These are phyloP conservation scores for Pristionchus maxplancki DNA, from an alignment of 2,888 invertebrate species.

Conservation along the genomic window DNA sequence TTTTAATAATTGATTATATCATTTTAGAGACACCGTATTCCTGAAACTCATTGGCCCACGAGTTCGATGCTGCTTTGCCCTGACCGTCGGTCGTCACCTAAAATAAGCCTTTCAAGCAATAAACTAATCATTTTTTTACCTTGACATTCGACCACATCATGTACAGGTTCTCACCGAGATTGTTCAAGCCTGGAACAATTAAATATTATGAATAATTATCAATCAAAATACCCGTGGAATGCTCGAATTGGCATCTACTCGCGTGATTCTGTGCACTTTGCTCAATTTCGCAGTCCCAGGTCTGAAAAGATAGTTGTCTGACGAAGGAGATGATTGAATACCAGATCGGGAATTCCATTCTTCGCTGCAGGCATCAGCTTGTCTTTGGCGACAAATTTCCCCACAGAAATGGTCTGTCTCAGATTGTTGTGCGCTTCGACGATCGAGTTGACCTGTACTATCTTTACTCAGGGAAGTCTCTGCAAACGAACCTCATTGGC, in stretches of 20 bases:
- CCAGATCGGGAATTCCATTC: slow-evolving; percentile 26
- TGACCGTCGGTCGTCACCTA: slow-evolving; percentile 29
- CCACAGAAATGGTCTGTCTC: not conserved
- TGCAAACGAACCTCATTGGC: not conserved
- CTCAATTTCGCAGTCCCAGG: slow-evolving; percentile 23
- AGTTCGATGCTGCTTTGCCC: slow-evolving; percentile 16
- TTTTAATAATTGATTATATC: not conserved
- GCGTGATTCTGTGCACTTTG: slow-evolving; percentile 37
- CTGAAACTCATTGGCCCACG: slow-evolving; percentile 32
- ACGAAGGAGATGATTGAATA: too few relatives aligned
- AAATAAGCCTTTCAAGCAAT: not conserved
- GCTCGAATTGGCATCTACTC: slow-evolving; percentile 45
- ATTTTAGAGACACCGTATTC: not conserved
- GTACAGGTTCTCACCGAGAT: slow-evolving; percentile 46
- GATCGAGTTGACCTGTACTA: not conserved
- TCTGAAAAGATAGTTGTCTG: too few relatives aligned
- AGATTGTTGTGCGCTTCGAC: slow-evolving; percentile 28
- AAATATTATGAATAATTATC: not conserved
- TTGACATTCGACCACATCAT: slow-evolving; percentile 5
- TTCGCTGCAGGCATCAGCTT: slow-evolving; percentile 16
- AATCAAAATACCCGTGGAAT: not conserved
- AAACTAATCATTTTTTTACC: not conserved
- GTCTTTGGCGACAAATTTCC: slow-evolving; percentile 20
- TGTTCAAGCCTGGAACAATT: not conserved
- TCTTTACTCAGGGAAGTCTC: not conserved